Conservation (phyloP, 1,140 invertebrate genomes). For the Holcopasites calliopsidis region DNA sequence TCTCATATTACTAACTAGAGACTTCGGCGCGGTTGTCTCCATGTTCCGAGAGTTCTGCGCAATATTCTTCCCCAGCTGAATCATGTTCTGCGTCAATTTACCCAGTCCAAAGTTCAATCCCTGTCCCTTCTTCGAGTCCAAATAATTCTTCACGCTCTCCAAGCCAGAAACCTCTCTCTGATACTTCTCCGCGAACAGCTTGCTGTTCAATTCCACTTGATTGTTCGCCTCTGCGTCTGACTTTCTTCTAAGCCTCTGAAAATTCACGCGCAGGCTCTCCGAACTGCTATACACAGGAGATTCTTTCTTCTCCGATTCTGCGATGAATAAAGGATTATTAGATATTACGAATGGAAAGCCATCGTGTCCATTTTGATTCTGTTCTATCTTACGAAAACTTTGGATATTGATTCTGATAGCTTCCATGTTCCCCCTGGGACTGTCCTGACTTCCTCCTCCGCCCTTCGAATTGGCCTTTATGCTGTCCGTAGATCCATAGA, state of each 20-base stretch:
- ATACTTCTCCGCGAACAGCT: slow-evolving; percentile 73
- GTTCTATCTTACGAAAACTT: slow-evolving; percentile 69
- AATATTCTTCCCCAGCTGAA: slow-evolving; percentile 73
- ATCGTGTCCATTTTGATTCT: slow-evolving; percentile 72
- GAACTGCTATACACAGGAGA: slow-evolving; percentile 70
- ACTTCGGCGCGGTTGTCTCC: slow-evolving; percentile 48
- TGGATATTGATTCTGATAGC: slow-evolving; percentile 71
- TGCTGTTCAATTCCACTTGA: slow-evolving; percentile 67
- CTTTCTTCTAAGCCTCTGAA: slow-evolving; percentile 69
- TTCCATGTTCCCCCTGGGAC: slow-evolving; percentile 67
- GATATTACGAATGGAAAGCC: slow-evolving; percentile 75
- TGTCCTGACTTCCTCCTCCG: slow-evolving; percentile 52
- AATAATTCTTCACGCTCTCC: slow-evolving; percentile 76
- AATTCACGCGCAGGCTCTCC: slow-evolving; percentile 69
- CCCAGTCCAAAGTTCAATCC: slow-evolving; percentile 69
- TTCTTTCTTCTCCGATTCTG: slow-evolving; percentile 68
- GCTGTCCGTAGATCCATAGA: slow-evolving; percentile 57
- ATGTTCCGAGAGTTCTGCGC: slow-evolving; percentile 68
- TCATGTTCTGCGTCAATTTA: slow-evolving; percentile 73
- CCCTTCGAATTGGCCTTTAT: slow-evolving; percentile 65
- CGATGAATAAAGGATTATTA: slow-evolving; percentile 74
- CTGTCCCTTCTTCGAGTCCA: slow-evolving; percentile 74
- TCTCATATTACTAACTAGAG: slow-evolving; percentile 48
- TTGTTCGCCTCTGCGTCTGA: slow-evolving; percentile 70
- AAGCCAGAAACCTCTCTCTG: slow-evolving; percentile 72